These are phyloP conservation scores for Hyposoter dolosus DNA, from an alignment of 2,888 invertebrate species.

Conservation along the genomic window DNA sequence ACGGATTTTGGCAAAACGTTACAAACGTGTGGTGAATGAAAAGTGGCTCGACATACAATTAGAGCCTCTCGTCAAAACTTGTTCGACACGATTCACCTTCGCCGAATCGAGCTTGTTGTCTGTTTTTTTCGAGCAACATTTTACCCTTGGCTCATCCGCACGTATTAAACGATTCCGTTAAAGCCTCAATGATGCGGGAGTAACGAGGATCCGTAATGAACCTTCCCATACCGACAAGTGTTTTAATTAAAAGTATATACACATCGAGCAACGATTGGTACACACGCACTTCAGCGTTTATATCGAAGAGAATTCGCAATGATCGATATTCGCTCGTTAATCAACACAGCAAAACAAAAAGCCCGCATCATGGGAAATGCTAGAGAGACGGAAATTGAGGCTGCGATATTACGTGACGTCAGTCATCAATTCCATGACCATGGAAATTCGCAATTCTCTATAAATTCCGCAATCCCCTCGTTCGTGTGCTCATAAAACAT, in stretches of 20 bases:
- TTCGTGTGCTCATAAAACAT: slow-evolving; percentile 46
- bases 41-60: slow-evolving; percentile 38
- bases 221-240: slow-evolving; percentile 18
- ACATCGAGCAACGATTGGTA: background rate
- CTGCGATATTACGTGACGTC: slow-evolving; percentile 39
- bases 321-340: slow-evolving; percentile 20
- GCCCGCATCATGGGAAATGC: background rate
- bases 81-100: slow-evolving; percentile 41
- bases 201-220: slow-evolving; percentile 11
- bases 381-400: slow-evolving; percentile 27
- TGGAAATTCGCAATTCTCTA: slow-evolving; percentile 35
- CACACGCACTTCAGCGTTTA: slow-evolving; percentile 15
- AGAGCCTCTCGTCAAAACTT: slow-evolving; percentile 2
- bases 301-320: slow-evolving; percentile 40
- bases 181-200: slow-evolving; percentile 22
- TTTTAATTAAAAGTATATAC: slow-evolving; percentile 48
- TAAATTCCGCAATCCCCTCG: slow-evolving; percentile 4
- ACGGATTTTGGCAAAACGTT: slow-evolving; percentile 40
- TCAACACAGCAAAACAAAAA: slow-evolving; percentile 6
- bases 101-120: background rate
- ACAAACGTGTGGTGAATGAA: slow-evolving; percentile 29
- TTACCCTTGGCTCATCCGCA: background rate
- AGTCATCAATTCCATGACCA: slow-evolving; percentile 39
- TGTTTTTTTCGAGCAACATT: background rate
- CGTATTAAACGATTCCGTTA: background rate